Conservation (phyloP, 2,888 invertebrate genomes). For the Agriopis marginaria region DNA sequence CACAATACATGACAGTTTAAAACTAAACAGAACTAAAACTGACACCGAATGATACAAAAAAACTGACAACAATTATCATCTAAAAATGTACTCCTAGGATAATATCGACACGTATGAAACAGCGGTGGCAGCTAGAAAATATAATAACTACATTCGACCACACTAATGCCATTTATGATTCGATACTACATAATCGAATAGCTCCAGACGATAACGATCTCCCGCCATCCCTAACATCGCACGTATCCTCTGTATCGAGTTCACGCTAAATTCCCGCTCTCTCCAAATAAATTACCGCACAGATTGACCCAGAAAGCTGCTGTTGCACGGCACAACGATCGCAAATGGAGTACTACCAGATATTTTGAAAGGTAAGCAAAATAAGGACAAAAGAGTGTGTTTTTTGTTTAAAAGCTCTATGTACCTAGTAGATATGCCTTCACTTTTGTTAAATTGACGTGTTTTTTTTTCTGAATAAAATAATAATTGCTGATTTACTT, state of each 20-base stretch:
- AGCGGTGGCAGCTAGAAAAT: neutral
- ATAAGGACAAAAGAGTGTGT: conserved; percentile 9
- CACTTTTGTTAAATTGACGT: too few species aligned
- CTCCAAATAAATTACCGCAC: conserved; percentile 75
- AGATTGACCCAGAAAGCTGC: conserved; percentile 77
- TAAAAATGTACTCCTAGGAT: too few species aligned
- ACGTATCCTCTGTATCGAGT: conserved; percentile 51
- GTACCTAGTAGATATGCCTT: too few species aligned
- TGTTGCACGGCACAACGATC: conserved; percentile 64
- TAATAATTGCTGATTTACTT: too few species aligned
- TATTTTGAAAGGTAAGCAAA: conserved; percentile 20
- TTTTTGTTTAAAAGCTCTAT: too few species aligned
- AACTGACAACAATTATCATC: too few species aligned
- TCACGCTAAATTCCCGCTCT: conserved; percentile 59
- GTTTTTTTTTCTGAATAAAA: too few species aligned
- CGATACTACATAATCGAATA: neutral
- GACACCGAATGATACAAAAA: too few species aligned
- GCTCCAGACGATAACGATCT: conserved; percentile 38
- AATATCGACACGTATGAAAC: too few species aligned
- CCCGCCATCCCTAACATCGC: conserved; percentile 57
- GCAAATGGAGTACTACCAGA: conserved; percentile 33
- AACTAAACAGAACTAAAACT: too few species aligned
- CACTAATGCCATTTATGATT: neutral
- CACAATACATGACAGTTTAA: too few species aligned
- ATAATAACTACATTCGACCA: neutral